Base-by-base conservation (phyloP, 1,140 invertebrate species). In the Chironomus tepperi region DNA sequence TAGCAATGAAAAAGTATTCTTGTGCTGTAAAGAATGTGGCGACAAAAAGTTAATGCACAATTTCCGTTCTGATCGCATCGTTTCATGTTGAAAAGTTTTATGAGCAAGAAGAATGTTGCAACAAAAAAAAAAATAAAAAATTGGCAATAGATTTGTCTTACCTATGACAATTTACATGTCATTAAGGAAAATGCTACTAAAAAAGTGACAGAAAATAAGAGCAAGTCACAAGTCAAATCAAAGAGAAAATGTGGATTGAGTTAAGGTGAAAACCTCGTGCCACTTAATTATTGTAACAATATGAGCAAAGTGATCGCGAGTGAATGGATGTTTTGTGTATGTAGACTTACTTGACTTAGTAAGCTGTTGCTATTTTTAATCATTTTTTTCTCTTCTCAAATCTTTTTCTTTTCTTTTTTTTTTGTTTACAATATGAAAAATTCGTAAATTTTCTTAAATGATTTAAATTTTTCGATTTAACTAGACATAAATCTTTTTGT, bases 331-430 rank as follows among this genome's bases (percentile, higher is more conserved):
- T 34, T 65, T 21, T 75, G 73, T 74, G 73, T 75, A 74, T 75
- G 74, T 19, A 19, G 24, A 73, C 10, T 75, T 74, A n/a, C 24
- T 65, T 65, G 67, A 75, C 42, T 67, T 65, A 15, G 8, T 74
- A 74, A 76, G 74, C 10, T 19, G 73, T 77, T 43, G 6, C 43
- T 57, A 43, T 21, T 73, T 65, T 65, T 73, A 42, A 57, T 43
- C 57, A 67, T 73, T 73, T 57, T 57, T 74, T 42, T 76, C 42
- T 70, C 75, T 77, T 79, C 78, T 77, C 79, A n/a, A n/a, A 67
- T 73, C 72, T 57, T 57, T 74, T 42, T 76, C 42, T 70, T 75
- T 77, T 79, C 78, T 77, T 34, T 34, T 34, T 34, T 34, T 34
- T 34, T 34, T 34, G 24, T 34, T 34, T 34, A 34, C 24, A 34